These are phyloP conservation scores for Lacerta agilis DNA, from an alignment of 2,797 vertebrate genomes.

Conservation along the genomic window DNA sequence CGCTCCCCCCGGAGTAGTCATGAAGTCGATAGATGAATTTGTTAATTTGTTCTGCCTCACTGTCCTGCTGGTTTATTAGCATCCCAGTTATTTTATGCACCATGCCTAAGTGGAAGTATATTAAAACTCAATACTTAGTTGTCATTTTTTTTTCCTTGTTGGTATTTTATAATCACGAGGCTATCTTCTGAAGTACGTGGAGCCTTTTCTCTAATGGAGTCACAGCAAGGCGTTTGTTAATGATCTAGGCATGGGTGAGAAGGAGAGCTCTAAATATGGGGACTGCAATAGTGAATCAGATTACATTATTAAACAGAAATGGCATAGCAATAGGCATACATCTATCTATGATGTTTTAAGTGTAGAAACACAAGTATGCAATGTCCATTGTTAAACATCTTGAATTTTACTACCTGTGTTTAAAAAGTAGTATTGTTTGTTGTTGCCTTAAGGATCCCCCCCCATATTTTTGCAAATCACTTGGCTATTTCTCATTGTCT, in stretches of 20 bases:
- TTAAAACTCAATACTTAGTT: constrained; percentile 72
- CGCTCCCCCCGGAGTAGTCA: constrained; percentile 36
- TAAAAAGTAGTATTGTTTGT: too few relatives aligned
- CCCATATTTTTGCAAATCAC: too few relatives aligned
- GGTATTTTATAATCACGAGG: constrained; percentile 44
- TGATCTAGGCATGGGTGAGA: constrained; percentile 18
- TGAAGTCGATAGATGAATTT: constrained; percentile 67
- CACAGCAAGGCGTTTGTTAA: constrained; percentile 11
- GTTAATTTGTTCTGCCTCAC: constrained; percentile 72
- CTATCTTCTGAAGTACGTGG: constrained; percentile 46
- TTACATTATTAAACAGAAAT: constrained; percentile 33
- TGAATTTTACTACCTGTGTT: too few relatives aligned
- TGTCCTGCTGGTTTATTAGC: constrained; percentile 68
- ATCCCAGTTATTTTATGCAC: constrained; percentile 52
- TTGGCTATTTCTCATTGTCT: too few relatives aligned
- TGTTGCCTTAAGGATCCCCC: too few relatives aligned
- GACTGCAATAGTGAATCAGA: constrained; percentile 29
- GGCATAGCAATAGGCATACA: neutral
- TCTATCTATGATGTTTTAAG: too few relatives aligned
- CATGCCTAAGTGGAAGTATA: constrained; percentile 57
- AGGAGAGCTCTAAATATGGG: neutral
- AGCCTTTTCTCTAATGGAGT: constrained; percentile 45
- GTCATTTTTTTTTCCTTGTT: constrained; percentile 48
- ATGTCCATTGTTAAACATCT: too few relatives aligned
- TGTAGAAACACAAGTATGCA: neutral